phyloP scores from a whole-genome alignment of 2,888 invertebrate genomes.

The Stratiomys singularior region DNA sequence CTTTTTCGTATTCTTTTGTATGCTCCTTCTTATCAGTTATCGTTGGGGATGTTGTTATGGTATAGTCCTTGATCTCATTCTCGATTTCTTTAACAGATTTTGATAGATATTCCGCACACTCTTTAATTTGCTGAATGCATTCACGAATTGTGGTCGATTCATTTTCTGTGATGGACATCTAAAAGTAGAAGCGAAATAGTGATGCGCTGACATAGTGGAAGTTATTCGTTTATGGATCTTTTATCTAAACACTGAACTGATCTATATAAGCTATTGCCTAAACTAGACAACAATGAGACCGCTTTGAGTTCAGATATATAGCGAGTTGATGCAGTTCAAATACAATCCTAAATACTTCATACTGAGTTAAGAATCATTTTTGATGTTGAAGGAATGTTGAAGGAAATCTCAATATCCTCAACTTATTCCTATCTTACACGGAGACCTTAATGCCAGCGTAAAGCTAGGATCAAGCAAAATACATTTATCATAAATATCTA shows the following conservation, averaged over 20 bases:
- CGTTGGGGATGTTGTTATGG: conserved; percentile 31
- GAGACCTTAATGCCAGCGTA: no score
- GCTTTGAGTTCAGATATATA: background rate
- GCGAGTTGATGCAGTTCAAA: background rate
- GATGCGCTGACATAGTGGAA: no score
- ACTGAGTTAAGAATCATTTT: no score
- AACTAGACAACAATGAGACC: background rate
- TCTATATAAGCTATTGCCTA: background rate
- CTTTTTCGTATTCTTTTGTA: conserved; percentile 25
- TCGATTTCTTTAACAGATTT: background rate
- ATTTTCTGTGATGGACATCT: conserved; percentile 38
- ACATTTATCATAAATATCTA: no score
- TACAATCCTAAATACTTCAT: no score
- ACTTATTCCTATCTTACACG: no score
- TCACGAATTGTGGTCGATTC: conserved; percentile 27
- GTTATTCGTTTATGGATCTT: no score
- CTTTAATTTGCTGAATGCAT: conserved; percentile 29
- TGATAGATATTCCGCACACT: conserved; percentile 18
- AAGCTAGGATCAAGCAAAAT: no score
- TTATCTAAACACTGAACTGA: background rate
- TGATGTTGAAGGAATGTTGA: no score
- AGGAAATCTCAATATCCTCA: no score
- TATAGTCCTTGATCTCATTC: conserved; percentile 4
- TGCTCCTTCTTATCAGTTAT: conserved; percentile 36
- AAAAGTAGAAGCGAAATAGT: no score